phyloP scores from a whole-genome alignment of 2,888 invertebrate genomes.

The Ectobius pallidus region DNA sequence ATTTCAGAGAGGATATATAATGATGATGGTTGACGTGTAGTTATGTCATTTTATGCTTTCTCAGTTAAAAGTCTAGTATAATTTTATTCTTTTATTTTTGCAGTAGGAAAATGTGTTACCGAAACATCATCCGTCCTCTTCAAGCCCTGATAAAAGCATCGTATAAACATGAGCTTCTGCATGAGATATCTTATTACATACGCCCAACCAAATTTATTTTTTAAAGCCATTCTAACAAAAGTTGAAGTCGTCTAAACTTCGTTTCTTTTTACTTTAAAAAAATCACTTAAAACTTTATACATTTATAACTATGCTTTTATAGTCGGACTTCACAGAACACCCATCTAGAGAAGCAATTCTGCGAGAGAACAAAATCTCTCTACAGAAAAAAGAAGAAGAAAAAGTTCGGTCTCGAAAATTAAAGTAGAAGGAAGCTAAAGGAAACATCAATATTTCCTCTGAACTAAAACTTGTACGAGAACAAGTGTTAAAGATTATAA shows the following conservation, averaged over 20 bases:
- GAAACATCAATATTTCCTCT: constrained; percentile 16
- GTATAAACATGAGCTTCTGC: not conserved
- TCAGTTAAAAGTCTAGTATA: not conserved
- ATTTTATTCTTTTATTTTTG: not conserved
- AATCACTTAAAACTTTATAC: constrained; percentile 40
- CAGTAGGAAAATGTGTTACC: not conserved
- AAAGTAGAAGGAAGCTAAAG: not conserved
- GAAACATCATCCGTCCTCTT: not conserved
- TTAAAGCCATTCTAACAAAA: constrained; percentile 28
- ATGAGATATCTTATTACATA: constrained; percentile 26
- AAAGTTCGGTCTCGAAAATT: not conserved
- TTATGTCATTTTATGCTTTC: no score
- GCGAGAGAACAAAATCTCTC: constrained; percentile 31
- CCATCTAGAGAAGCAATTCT: constrained; percentile 33
- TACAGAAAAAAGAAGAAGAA: constrained; percentile 9
- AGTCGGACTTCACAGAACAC: constrained; percentile 30
- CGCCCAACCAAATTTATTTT: constrained; percentile 16
- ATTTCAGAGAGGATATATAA: no score
- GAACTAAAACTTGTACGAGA: not conserved
- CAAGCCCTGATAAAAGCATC: not conserved
- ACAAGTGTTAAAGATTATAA: not conserved
- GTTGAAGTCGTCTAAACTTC: constrained; percentile 35
- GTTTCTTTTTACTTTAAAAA: constrained; percentile 20
- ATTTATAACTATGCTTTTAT: constrained; percentile 40
- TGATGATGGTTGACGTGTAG: no score